Evolutionary conservation across 2,888 invertebrate species (phyloP).

Genomic region (Orthosia incerta): DNA sequence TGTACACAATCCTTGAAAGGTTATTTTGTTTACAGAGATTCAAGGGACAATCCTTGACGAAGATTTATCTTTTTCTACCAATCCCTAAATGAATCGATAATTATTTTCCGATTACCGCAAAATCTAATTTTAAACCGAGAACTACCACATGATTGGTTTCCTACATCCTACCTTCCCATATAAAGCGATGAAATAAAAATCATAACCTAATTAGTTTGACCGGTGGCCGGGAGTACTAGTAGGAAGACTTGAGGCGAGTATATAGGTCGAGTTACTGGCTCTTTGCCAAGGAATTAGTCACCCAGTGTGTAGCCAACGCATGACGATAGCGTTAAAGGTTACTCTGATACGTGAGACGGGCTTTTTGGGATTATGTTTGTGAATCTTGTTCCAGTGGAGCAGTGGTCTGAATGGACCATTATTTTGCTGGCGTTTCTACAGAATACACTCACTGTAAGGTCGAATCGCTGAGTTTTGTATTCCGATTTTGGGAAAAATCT

Average conservation of each 20-base stretch:
- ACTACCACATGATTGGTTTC: not conserved
- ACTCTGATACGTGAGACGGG: conserved; percentile 72
- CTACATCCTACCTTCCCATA: conserved; percentile 63
- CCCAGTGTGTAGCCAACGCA: conserved; percentile 79
- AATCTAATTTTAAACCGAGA: conserved; percentile 14
- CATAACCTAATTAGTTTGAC: conserved; percentile 82
- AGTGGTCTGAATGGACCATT: conserved; percentile 14
- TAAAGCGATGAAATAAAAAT: conserved; percentile 75
- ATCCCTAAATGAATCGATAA: not conserved
- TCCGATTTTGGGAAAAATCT: not conserved
- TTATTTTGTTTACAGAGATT: not conserved
- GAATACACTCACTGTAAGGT: not conserved
- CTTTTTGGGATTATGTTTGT: conserved; percentile 60
- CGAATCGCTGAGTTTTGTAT: not conserved
- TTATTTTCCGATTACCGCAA: not conserved
- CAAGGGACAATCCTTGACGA: not conserved
- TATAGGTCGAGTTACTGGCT: conserved; percentile 88
- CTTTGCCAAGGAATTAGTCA: conserved; percentile 85
- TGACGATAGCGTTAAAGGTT: conserved; percentile 85
- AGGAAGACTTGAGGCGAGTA: conserved; percentile 84
- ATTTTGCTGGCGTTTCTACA: not conserved
- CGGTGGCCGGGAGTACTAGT: conserved; percentile 76
- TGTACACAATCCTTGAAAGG: no score
- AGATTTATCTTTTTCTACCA: not conserved
- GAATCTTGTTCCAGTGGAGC: conserved; percentile 33